Conservation (phyloP, 2,797 vertebrate genomes). For the Leptatherina wallacei region DNA sequence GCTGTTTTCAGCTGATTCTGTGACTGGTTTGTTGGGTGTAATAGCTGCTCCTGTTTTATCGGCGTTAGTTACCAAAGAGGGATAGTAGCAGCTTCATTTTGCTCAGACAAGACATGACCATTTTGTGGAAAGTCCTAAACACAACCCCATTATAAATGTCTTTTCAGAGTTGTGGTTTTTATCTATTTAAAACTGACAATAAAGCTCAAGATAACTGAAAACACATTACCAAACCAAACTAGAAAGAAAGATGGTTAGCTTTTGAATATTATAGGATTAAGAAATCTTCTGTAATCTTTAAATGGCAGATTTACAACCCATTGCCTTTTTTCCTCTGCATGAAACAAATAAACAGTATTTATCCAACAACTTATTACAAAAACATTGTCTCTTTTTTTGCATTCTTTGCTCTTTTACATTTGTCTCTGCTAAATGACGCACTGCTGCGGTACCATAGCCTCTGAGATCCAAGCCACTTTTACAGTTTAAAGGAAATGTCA, state of each 20-base stretch:
- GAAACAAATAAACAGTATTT: not conserved
- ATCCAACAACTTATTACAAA: conserved; percentile 3
- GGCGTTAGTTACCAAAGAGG: not conserved
- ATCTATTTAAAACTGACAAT: too few relatives aligned
- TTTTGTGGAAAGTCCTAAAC: too few relatives aligned
- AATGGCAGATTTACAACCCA: not conserved
- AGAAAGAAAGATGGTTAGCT: too few relatives aligned
- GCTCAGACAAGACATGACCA: too few relatives aligned
- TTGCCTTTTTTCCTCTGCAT: not conserved
- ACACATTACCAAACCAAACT: too few relatives aligned
- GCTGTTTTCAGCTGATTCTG: not conserved
- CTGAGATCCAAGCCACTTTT: conserved; percentile 34
- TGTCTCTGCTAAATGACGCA: conserved; percentile 19
- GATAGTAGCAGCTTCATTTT: too few relatives aligned
- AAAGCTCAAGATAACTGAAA: too few relatives aligned
- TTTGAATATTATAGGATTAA: not conserved
- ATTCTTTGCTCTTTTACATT: conserved; percentile 19
- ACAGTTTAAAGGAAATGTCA: conserved; percentile 46
- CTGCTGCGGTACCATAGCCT: conserved; percentile 9
- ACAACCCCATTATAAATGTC: too few relatives aligned
- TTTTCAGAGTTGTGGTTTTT: too few relatives aligned
- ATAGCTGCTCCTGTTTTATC: not conserved
- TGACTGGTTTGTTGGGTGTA: not conserved
- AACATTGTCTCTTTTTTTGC: not conserved
- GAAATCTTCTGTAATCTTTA: not conserved